Percentiles rank a stretch among this genome's conserved stretches.
Evolutionary conservation across 2,113 vertebrate genomes (phyloP).

Genomic region (Macrotus californicus): DNA sequence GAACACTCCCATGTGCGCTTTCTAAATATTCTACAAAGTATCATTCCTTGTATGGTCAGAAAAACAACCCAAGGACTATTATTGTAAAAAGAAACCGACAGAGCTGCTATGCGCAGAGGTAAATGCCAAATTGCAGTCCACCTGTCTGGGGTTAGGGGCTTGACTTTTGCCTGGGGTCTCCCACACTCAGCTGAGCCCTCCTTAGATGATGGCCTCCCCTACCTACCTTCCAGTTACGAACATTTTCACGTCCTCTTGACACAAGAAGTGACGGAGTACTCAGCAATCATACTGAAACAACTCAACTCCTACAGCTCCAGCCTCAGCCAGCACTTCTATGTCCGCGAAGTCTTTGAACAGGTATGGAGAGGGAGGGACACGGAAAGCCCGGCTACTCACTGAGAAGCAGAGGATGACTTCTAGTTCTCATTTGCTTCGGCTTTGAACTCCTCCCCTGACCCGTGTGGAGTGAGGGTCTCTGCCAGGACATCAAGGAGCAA

Average conservation of each 20-base stretch:
- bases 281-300: conserved; percentile 2
- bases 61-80: background rate
- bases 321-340: conserved; percentile 58
- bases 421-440: background rate
- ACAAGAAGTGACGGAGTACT: conserved; percentile 54
- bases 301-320: conserved; percentile 61
- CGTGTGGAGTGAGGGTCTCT: background rate
- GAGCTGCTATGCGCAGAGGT: background rate
- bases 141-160: accelerated
- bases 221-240: conserved; percentile 36
- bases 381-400: background rate
- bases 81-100: background rate
- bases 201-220: background rate
- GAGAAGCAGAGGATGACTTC: background rate
- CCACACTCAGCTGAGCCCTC: background rate
- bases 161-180: background rate
- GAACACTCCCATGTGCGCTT: background rate
- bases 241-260: conserved; percentile 34
- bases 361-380: background rate
- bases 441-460: background rate
- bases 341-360: conserved; percentile 66
- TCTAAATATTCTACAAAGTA: background rate
- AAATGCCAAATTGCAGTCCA: background rate
- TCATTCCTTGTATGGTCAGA: background rate
- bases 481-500: background rate